Evolutionary conservation across 2,797 vertebrate species (phyloP).

Genomic region (Sebastes umbrosus): DNA sequence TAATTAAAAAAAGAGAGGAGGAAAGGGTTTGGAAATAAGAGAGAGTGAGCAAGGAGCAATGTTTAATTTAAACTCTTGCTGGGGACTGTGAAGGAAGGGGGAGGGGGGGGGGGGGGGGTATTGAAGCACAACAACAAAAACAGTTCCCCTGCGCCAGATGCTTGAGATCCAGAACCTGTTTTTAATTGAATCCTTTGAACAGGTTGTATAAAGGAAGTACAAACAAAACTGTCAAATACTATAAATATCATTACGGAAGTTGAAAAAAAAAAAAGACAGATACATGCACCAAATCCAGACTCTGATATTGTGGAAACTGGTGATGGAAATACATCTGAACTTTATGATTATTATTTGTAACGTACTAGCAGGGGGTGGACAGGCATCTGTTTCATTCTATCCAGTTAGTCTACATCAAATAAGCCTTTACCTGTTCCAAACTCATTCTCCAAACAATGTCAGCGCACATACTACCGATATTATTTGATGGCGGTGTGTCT

Average conservation of each 20-base stretch:
- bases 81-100: conserved; percentile 40
- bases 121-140: conserved; percentile 57
- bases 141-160: conserved; percentile 52
- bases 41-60: conserved; percentile 38
- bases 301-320: conserved; percentile 27
- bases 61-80: conserved; percentile 57
- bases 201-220: conserved; percentile 67
- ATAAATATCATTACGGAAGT: conserved; percentile 57
- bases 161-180: conserved; percentile 41
- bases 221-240: conserved; percentile 61
- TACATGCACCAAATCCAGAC: conserved; percentile 29
- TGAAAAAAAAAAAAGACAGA: background rate
- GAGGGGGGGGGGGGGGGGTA: background rate
- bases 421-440: conserved; percentile 38
- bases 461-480: conserved; percentile 16
- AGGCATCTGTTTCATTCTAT: conserved; percentile 39
- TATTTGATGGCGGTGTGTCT: conserved; percentile 45
- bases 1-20: background rate
- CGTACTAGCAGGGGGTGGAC: conserved; percentile 24
- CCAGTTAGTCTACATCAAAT: conserved; percentile 22
- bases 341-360: conserved; percentile 40
- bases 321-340: conserved; percentile 32
- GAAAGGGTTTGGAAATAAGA: conserved; percentile 39
- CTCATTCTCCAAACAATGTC: conserved; percentile 36
- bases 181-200: conserved; percentile 62